A percentile compares a stretch with the other conserved stretches of the same genome.
Evolutionary conservation across 2,888 invertebrate species (phyloP).

Genomic region (Drosophila flavopinicola): DNA sequence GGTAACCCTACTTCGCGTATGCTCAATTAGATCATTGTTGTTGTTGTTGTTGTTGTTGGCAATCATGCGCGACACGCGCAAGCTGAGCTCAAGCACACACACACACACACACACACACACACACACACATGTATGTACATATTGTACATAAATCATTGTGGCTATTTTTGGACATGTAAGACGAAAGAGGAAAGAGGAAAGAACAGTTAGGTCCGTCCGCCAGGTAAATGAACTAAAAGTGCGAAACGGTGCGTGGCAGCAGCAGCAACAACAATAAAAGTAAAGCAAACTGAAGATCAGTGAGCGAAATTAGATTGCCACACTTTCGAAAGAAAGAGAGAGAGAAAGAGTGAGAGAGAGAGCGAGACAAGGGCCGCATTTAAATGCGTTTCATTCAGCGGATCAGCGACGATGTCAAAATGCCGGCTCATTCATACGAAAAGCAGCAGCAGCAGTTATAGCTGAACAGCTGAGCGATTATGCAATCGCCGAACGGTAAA

Average conservation of each 20-base stretch:
- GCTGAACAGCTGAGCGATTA: constrained; percentile 52
- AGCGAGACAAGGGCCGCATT: constrained; percentile 34
- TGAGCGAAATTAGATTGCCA: constrained; percentile 69
- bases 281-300: constrained; percentile 34
- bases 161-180: constrained; percentile 45
- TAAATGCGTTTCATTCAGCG: constrained; percentile 40
- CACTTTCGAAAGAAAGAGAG: constrained; percentile 61
- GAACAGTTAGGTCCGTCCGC: constrained; percentile 48
- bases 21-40: background rate
- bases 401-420: constrained; percentile 14
- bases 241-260: constrained; percentile 60
- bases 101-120: background rate
- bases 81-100: constrained; percentile 13
- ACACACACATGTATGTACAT: background rate
- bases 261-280: constrained; percentile 29
- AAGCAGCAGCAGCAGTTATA: constrained; percentile 11
- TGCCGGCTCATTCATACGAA: constrained; percentile 33
- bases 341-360: background rate
- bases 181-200: constrained; percentile 29
- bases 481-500: constrained; percentile 57
- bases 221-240: constrained; percentile 77
- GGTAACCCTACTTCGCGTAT: constrained; percentile 9
- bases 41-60: constrained; percentile 26
- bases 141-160: constrained; percentile 53
- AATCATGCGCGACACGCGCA: constrained; percentile 65